phyloP scores from a whole-genome alignment of 2,797 vertebrate species.

The Gymnothorax reevesii region DNA sequence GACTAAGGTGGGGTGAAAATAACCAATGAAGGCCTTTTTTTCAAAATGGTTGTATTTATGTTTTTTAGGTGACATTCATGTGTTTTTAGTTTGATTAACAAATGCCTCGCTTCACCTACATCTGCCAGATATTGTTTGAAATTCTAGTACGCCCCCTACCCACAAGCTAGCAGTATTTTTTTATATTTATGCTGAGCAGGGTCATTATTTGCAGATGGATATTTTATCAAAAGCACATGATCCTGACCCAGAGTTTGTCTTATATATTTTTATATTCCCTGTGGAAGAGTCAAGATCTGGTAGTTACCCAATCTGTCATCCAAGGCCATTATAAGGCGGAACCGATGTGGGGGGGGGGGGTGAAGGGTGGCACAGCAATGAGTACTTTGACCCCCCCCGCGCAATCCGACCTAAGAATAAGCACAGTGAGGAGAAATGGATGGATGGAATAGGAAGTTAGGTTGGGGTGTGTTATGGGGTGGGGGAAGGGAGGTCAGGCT shows the following conservation, averaged over 20 bases:
- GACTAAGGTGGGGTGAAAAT: neutral
- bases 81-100: constrained; percentile 25
- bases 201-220: neutral
- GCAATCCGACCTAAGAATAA: too few relatives aligned
- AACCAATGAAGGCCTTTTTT: constrained; percentile 7
- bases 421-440: too few relatives aligned
- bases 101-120: neutral
- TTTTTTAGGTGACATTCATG: constrained; percentile 24
- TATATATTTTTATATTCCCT: neutral
- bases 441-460: too few relatives aligned
- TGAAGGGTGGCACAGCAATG: neutral
- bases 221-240: neutral
- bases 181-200: neutral
- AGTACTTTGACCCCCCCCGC: too few relatives aligned
- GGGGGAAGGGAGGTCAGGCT: too few relatives aligned
- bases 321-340: neutral
- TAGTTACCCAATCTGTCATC: neutral
- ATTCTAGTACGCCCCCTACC: neutral
- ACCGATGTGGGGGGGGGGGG: neutral
- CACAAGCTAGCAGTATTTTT: constrained; percentile 19
- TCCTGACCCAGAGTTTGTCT: neutral
- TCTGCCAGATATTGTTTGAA: neutral
- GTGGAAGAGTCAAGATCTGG: neutral
- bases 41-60: constrained; percentile 22
- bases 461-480: too few relatives aligned